Conservation (phyloP, 2,113 vertebrate species). For the Maccullochella peelii region DNA sequence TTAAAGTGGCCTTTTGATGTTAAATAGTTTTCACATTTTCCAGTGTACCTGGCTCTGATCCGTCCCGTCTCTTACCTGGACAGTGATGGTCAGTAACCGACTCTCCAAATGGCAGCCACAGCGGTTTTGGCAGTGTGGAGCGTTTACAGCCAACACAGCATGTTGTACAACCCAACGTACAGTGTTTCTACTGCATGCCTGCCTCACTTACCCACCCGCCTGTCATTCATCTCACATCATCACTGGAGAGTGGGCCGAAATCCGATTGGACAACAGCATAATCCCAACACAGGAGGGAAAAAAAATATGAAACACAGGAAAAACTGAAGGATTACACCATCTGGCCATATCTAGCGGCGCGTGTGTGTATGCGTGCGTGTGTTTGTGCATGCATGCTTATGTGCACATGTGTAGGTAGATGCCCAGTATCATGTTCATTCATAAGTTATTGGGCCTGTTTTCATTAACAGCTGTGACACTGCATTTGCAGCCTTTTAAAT, state of each 20-base stretch:
- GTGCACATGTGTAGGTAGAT: constrained; percentile 14
- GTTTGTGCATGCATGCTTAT: neutral
- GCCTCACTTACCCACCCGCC: constrained; percentile 27
- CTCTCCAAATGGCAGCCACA: neutral
- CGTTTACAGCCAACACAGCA: neutral
- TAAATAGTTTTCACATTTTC: neutral
- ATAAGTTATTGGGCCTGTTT: constrained; percentile 24
- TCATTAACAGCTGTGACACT: constrained; percentile 44
- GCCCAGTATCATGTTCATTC: constrained; percentile 43
- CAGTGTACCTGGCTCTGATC: neutral
- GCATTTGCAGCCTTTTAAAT: constrained; percentile 16
- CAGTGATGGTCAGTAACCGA: constrained; percentile 12
- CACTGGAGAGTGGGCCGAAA: constrained; percentile 62
- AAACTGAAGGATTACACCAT: constrained; percentile 81
- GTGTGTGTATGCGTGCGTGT: neutral
- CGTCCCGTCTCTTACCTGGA: constrained; percentile 61
- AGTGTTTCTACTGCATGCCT: constrained; percentile 30
- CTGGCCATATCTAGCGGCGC: constrained; percentile 57
- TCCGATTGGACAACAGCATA: constrained; percentile 77
- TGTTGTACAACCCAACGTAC: constrained; percentile 2
- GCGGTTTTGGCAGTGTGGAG: neutral
- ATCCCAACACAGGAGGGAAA: constrained; percentile 68
- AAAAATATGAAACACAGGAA: constrained; percentile 69
- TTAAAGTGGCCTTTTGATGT: neutral
- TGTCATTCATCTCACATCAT: constrained; percentile 73